A percentile compares a stretch with the other conserved stretches of the same genome.
Conservation (phyloP, 2,888 invertebrate species). For the Bugula neritina region DNA sequence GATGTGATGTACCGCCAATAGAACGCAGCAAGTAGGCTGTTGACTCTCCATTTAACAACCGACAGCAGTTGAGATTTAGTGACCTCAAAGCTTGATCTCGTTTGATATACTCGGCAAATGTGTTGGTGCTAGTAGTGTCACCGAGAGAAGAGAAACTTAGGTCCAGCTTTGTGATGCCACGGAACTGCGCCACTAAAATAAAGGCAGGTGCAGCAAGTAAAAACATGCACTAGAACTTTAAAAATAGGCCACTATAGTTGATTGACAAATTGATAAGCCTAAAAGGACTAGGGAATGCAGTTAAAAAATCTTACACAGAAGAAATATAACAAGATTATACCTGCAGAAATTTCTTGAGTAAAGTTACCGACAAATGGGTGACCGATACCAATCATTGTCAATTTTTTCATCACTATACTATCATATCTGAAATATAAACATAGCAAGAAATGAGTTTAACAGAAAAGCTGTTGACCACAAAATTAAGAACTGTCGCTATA, state of each 20-base stretch:
- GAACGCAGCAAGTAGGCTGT: neutral
- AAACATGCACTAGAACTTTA: no score
- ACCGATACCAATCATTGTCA: conserved; percentile 7
- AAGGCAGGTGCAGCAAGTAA: no score
- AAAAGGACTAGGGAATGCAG: no score
- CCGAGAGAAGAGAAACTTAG: conserved; percentile 3
- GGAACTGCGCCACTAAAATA: neutral
- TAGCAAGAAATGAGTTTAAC: no score
- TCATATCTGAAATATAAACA: no score
- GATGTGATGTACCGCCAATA: conserved; percentile 20
- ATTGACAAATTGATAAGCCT: no score
- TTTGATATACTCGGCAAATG: conserved; percentile 16
- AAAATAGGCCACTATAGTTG: no score
- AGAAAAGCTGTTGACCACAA: no score
- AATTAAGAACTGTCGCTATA: no score
- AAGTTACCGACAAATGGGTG: conserved; percentile 17
- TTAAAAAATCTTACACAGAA: neutral
- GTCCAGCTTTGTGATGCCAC: neutral
- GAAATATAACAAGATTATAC: neutral
- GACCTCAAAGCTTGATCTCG: conserved; percentile 6
- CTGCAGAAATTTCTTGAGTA: neutral
- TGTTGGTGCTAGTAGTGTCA: neutral
- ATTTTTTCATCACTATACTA: neutral
- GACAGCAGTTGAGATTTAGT: conserved; percentile 9
- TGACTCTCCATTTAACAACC: neutral